phyloP scores from a whole-genome alignment of 1,140 invertebrate genomes.

The Hycleus phaleratus region DNA sequence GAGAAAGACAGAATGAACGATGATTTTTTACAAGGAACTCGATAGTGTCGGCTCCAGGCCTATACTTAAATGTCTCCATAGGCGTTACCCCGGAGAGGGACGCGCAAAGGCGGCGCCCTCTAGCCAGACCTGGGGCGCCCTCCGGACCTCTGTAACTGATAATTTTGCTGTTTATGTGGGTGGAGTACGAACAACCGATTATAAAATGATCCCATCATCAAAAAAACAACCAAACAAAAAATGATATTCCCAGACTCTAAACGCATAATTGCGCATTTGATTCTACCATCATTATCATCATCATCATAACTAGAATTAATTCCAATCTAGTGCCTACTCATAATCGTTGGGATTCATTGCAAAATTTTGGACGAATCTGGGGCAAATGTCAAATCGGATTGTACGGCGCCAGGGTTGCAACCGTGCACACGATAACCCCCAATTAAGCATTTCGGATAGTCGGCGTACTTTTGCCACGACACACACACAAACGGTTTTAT shows the following conservation, averaged over 20 bases:
- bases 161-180: slow-evolving; percentile 33
- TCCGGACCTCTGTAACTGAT: slow-evolving; percentile 22
- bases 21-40: slow-evolving; percentile 9
- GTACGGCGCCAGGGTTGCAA: slow-evolving; percentile 18
- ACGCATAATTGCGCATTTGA: slow-evolving; percentile 19
- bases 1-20: not conserved
- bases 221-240: not conserved
- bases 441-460: slow-evolving; percentile 16
- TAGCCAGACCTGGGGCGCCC: slow-evolving; percentile 18
- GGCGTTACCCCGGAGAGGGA: slow-evolving; percentile 25
- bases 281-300: not conserved
- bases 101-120: slow-evolving; percentile 26
- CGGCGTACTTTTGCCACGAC: slow-evolving; percentile 14
- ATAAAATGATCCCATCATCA: slow-evolving; percentile 15
- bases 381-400: too few relatives aligned
- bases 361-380: too few relatives aligned
- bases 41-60: slow-evolving; percentile 19
- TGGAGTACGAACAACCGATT: slow-evolving; percentile 24
- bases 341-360: too few relatives aligned
- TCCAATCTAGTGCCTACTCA: too few relatives aligned
- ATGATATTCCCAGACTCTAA: slow-evolving; percentile 24
- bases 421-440: slow-evolving; percentile 19
- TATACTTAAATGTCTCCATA: slow-evolving; percentile 31
- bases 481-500: slow-evolving; percentile 18
- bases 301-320: not conserved